Base-by-base conservation (phyloP, 2,888 invertebrate genomes). In the Cosmia pyralina region DNA sequence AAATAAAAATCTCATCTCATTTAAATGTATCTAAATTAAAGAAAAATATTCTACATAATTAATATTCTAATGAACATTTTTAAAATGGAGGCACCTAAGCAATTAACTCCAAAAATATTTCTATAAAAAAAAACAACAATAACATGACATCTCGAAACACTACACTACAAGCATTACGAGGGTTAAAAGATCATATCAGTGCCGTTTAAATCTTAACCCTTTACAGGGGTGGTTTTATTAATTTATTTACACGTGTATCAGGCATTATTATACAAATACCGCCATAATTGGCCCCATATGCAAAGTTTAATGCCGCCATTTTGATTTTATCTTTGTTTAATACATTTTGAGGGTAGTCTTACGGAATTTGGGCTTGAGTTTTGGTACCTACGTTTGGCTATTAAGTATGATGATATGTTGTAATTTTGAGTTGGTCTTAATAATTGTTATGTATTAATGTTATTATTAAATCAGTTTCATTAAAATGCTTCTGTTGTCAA, bases 201-300 rank as follows among this genome's bases (percentile, higher is more conserved):
- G 72, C 74, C 88, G 88, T 92, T 92, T 90, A 91, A 93, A 94
- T 94, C 94, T 94, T 93, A 94, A 92, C 95, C 95, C 94, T 91
- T 91, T 87, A 86, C 88, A 87, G 75, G 95, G 94, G 92, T 91
- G 69, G 92, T 93, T 94, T 95, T 95, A 96, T 96, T 95, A 95
- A 96, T 95, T 94, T 95, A 95, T 95, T 94, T 94, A 93, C 92
- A 90, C 91, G 88, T 93, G 91, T 95, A 95, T 94, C 94, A 89
- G 82, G 81, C 89, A 81, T 89, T 89, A 93, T 92, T 92, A 92
- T 91, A 93, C 94, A 91, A 94, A 93, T 93, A 92, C 88, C 81
- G 88, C 83, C 88, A 87, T 95, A 94, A 95, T 94, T 94, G 92
- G 89, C 90, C 94, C 93, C 95, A 95, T 95, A 95, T 95, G 95